A percentile compares a stretch with the other conserved stretches of the same genome.
Conservation (phyloP, 2,888 invertebrate genomes). For the Serripes groenlandicus region DNA sequence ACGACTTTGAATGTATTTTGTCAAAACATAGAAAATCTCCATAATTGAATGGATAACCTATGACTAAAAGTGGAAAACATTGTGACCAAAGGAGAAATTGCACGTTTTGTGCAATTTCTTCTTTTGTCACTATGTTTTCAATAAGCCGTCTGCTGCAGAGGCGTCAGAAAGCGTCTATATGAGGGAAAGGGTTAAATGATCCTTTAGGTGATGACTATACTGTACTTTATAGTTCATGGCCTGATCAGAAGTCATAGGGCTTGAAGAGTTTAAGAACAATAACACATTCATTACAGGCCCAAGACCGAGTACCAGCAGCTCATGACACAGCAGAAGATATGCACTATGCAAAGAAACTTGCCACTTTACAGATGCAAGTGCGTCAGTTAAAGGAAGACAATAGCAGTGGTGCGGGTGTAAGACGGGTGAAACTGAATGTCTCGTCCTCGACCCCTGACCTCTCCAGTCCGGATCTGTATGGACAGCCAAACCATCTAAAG, state of each 20-base stretch:
- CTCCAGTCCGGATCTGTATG: constrained; percentile 63
- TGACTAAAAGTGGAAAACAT: not conserved
- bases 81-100: not conserved
- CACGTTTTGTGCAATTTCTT: no score
- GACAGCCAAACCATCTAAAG: constrained; percentile 56
- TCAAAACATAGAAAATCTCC: no score
- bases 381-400: constrained; percentile 81
- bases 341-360: constrained; percentile 67
- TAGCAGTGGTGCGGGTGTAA: constrained; percentile 71
- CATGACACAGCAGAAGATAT: constrained; percentile 58
- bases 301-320: constrained; percentile 6
- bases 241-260: no score
- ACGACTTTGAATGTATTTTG: no score
- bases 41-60: no score
- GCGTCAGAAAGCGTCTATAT: not conserved
- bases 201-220: no score
- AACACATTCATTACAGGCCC: not conserved
- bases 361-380: constrained; percentile 78
- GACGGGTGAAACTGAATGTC: constrained; percentile 62
- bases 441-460: constrained; percentile 74
- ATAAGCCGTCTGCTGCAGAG: no score
- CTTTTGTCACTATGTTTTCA: no score
- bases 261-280: no score
- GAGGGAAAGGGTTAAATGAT: not conserved
- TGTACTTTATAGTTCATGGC: no score